A percentile compares a stretch with the other conserved stretches of the same genome.
Evolutionary conservation across 2,888 invertebrate genomes (phyloP).

Genomic region (Lepeophtheirus nordmannii): DNA sequence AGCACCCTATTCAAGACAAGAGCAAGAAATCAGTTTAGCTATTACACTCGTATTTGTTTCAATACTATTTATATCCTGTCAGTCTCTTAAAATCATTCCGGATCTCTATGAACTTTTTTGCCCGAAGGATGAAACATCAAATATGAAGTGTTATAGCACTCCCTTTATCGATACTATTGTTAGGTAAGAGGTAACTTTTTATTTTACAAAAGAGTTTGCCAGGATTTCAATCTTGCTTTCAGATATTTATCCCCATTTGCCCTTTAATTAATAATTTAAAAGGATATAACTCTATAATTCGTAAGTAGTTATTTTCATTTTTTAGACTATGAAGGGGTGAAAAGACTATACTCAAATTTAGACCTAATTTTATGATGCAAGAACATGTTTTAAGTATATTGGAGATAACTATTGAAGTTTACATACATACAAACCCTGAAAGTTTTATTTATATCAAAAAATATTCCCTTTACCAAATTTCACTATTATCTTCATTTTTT

Average conservation of each 20-base stretch:
- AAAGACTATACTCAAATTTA: too few relatives aligned
- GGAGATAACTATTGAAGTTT: too few relatives aligned
- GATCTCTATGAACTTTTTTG: constrained; percentile 23
- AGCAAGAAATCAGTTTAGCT: constrained; percentile 15
- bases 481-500: too few relatives aligned
- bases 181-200: neutral
- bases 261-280: too few relatives aligned
- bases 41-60: constrained; percentile 18
- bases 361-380: too few relatives aligned
- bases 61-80: constrained; percentile 21
- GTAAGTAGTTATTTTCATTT: too few relatives aligned
- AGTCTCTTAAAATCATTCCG: constrained; percentile 20
- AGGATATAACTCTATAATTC: too few relatives aligned
- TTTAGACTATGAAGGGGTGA: too few relatives aligned
- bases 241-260: neutral
- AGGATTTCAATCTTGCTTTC: neutral
- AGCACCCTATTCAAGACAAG: constrained; percentile 2
- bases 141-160: neutral
- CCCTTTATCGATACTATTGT: constrained; percentile 15
- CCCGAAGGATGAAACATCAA: neutral
- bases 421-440: too few relatives aligned
- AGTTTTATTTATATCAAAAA: too few relatives aligned
- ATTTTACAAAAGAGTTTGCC: neutral
- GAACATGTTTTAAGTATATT: too few relatives aligned
- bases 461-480: too few relatives aligned